Conservation (phyloP, 2,888 invertebrate species). For the Caenorhabditis japonica region DNA sequence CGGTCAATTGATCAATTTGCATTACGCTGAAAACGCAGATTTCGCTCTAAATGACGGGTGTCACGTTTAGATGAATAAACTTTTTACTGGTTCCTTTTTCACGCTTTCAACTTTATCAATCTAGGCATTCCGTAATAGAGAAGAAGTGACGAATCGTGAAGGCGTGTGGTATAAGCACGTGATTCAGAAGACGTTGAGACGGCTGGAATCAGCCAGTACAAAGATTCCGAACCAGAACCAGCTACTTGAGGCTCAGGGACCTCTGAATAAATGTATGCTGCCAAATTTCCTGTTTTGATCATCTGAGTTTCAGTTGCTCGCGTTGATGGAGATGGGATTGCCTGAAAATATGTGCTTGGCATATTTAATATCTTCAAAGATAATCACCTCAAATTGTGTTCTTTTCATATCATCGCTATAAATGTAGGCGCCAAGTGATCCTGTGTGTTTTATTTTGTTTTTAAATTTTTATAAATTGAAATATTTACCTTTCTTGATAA, state of each 20-base stretch:
- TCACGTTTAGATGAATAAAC: slow-evolving; percentile 5
- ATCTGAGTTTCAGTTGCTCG: slow-evolving; percentile 31
- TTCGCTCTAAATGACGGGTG: slow-evolving; percentile 39
- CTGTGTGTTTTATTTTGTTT: too few relatives aligned
- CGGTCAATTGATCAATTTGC: slow-evolving; percentile 43
- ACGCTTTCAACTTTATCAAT: slow-evolving; percentile 30
- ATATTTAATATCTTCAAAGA: too few relatives aligned
- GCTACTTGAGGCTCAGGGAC: slow-evolving; percentile 17
- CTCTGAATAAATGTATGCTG: slow-evolving; percentile 43
- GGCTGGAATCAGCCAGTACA: slow-evolving; percentile 45
- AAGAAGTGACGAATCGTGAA: slow-evolving; percentile 45
- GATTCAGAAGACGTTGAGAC: slow-evolving; percentile 7
- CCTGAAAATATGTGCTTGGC: not conserved
- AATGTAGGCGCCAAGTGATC: slow-evolving; percentile 40
- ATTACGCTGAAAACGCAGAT: slow-evolving; percentile 42
- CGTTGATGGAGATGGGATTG: slow-evolving; percentile 13
- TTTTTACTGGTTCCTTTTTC: not conserved
- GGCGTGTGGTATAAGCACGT: slow-evolving; percentile 22
- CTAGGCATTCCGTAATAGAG: slow-evolving; percentile 46
- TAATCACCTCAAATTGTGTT: slow-evolving; percentile 17
- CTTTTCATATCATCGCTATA: slow-evolving; percentile 25
- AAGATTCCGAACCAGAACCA: slow-evolving; percentile 7
- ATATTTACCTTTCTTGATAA: slow-evolving; percentile 35
- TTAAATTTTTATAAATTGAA: too few relatives aligned
- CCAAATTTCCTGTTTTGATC: slow-evolving; percentile 38